Conservation (phyloP, 2,888 invertebrate species). For the Oligia fasciuncula region DNA sequence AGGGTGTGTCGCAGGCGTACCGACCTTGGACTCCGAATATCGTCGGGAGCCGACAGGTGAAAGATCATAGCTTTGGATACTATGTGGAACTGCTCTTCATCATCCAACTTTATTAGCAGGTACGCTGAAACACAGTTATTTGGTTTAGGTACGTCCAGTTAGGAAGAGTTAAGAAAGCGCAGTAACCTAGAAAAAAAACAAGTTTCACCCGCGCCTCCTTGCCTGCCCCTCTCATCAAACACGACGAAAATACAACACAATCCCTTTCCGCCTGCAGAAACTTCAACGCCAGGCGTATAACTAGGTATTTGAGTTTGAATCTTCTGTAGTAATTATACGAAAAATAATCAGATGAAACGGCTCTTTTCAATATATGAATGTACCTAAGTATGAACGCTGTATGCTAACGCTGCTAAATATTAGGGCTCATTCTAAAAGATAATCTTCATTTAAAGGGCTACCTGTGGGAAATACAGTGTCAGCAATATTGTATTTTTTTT, state of each 20-base stretch:
- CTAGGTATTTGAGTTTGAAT: too few relatives aligned
- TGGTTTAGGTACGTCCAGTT: not conserved
- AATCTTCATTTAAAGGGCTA: too few relatives aligned
- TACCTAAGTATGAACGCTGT: too few relatives aligned
- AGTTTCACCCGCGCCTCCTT: not conserved
- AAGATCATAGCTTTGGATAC: constrained; percentile 76
- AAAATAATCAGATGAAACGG: too few relatives aligned
- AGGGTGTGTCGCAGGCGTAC: constrained; percentile 66
- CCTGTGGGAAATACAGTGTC: too few relatives aligned
- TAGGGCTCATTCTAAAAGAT: too few relatives aligned
- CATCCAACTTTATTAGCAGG: constrained; percentile 76
- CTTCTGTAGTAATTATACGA: too few relatives aligned
- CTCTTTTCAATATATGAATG: too few relatives aligned
- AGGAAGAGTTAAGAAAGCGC: not conserved
- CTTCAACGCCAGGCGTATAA: too few relatives aligned
- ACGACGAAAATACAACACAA: not conserved
- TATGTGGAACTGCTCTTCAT: constrained; percentile 75
- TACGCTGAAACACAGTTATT: constrained; percentile 72
- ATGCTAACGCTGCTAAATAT: too few relatives aligned
- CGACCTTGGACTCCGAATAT: constrained; percentile 60
- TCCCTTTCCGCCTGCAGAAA: too few relatives aligned
- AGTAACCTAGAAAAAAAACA: not conserved
- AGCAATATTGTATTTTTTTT: too few relatives aligned
- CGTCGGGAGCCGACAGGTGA: constrained; percentile 78
- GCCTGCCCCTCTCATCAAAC: not conserved